Percentiles rank a stretch among this genome's conserved stretches.
Conservation (phyloP, 2,113 vertebrate species). For the Gallinago paraguaiae region DNA sequence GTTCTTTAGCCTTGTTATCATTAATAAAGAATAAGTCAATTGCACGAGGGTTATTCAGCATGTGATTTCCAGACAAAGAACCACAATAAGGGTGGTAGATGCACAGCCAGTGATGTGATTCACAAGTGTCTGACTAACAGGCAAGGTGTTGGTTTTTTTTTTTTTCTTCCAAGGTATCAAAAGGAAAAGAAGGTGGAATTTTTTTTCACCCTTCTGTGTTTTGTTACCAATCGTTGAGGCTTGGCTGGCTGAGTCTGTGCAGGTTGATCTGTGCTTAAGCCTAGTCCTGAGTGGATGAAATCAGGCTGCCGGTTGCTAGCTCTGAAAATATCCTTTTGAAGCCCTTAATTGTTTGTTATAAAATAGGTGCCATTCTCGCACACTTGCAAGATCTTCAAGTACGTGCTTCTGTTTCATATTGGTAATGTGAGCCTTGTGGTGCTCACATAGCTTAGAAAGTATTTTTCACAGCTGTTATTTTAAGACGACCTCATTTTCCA, state of each 20-base stretch:
- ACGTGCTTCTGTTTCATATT: not conserved
- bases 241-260: not conserved
- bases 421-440: not conserved
- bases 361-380: not conserved
- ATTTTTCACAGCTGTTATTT: constrained; percentile 36
- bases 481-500: constrained; percentile 5
- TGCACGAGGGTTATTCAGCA: not conserved
- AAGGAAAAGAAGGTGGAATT: not conserved
- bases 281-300: not conserved
- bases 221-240: rapidly evolving
- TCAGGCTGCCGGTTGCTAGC: not conserved
- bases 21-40: not conserved
- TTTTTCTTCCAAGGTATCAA: not conserved
- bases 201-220: rapidly evolving
- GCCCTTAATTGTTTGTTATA: not conserved
- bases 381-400: not conserved
- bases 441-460: not conserved
- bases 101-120: not conserved
- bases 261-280: not conserved
- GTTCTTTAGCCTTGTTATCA: not conserved
- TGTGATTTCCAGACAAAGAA: not conserved
- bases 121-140: not conserved
- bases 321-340: not conserved
- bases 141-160: not conserved
- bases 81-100: not conserved